phyloP scores from a whole-genome alignment of 2,888 invertebrate species.

The Napeogenes inachia region DNA sequence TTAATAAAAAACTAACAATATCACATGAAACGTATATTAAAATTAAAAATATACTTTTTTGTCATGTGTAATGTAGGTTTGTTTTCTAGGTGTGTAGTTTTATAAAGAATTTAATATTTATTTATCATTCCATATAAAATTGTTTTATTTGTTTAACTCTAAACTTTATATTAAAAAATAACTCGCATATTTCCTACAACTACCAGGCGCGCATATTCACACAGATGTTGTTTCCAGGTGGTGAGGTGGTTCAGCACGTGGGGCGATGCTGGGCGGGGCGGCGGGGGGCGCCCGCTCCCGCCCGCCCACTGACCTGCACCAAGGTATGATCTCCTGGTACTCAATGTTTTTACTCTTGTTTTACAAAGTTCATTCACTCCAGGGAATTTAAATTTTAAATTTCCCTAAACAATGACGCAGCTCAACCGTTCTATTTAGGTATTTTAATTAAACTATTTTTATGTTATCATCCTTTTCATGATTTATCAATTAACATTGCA shows the following conservation, averaged over 20 bases:
- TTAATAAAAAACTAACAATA: no score
- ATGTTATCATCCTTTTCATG: no score
- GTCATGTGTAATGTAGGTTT: no score
- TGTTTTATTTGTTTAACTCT: no score
- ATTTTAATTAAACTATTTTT: background rate
- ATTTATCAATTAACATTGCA: no score
- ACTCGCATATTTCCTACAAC: background rate
- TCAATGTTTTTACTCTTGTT: conserved; percentile 8
- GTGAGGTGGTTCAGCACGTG: conserved; percentile 64
- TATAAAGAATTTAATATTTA: no score
- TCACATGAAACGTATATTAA: no score
- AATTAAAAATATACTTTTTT: no score
- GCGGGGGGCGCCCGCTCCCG: conserved; percentile 77
- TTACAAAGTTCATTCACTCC: conserved; percentile 3
- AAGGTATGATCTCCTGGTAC: conserved; percentile 66
- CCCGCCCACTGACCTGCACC: conserved; percentile 73
- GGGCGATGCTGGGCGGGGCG: conserved; percentile 77
- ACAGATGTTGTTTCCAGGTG: conserved; percentile 51
- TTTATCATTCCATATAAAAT: no score
- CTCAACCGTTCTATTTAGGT: background rate
- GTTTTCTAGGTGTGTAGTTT: no score
- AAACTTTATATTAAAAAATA: no score
- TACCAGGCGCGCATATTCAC: conserved; percentile 16
- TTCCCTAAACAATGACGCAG: no score
- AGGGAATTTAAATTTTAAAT: background rate